phyloP scores from a whole-genome alignment of 2,888 invertebrate genomes.

The Microchrysa polita region DNA sequence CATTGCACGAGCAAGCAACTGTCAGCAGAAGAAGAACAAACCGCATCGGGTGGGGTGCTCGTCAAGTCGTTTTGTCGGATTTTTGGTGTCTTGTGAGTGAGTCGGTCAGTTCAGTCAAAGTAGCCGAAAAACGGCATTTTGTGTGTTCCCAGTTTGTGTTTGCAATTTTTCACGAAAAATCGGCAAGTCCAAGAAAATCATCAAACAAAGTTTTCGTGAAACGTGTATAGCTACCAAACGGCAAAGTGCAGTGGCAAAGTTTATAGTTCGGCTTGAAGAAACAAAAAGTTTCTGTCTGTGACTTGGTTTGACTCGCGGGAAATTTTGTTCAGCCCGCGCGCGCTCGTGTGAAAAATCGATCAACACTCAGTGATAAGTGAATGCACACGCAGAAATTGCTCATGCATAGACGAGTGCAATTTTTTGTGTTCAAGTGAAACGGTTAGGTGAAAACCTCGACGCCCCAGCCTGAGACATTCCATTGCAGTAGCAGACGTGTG shows the following conservation, averaged over 20 bases:
- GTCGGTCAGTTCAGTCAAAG: neutral
- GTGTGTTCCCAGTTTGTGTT: neutral
- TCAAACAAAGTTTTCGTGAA: neutral
- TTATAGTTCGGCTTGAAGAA: neutral
- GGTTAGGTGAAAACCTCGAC: neutral
- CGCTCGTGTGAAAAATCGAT: conserved; percentile 17
- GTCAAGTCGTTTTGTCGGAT: conserved; percentile 25
- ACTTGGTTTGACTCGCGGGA: neutral
- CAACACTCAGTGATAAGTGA: neutral
- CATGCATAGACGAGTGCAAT: neutral
- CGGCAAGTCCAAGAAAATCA: neutral
- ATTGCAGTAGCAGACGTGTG: neutral
- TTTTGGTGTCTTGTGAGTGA: conserved; percentile 11
- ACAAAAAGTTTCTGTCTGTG: too few species aligned
- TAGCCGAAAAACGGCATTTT: neutral
- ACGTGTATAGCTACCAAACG: neutral
- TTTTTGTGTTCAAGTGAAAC: neutral
- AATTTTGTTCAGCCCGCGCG: neutral
- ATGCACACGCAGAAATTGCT: neutral
- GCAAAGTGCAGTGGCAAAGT: neutral
- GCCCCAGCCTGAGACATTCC: neutral
- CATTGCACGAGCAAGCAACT: neutral
- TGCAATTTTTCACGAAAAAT: neutral
- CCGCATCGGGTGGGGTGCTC: conserved; percentile 39
- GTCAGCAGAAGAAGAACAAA: conserved; percentile 3